Percentiles rank a stretch among this genome's conserved stretches.
Conservation (phyloP, 2,113 vertebrate species). For the Pteronura brasiliensis region DNA sequence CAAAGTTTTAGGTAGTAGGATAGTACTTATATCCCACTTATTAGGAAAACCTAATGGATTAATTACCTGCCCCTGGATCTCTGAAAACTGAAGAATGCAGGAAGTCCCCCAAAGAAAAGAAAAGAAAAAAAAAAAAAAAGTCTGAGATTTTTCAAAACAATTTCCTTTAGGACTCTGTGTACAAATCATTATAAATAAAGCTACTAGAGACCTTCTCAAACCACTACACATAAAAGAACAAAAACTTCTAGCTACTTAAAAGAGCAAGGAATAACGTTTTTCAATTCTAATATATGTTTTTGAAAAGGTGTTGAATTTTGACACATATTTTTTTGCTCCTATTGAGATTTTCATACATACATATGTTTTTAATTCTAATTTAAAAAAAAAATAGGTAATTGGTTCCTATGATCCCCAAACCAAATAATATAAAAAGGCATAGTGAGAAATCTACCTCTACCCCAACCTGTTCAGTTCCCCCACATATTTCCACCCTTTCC, state of each 20-base stretch:
- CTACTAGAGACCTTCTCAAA: not conserved
- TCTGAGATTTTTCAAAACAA: not conserved
- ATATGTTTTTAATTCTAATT: not conserved
- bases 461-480: not conserved
- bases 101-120: constrained; percentile 38
- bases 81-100: constrained; percentile 78
- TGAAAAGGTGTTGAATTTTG: not conserved
- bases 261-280: not conserved
- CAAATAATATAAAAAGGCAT: not conserved
- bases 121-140: not conserved
- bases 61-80: constrained; percentile 78
- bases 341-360: not conserved
- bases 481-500: not conserved
- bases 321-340: not conserved
- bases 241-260: not conserved
- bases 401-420: not conserved
- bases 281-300: not conserved
- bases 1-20: not conserved
- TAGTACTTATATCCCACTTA: constrained; percentile 71
- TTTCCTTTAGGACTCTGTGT: not conserved
- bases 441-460: not conserved
- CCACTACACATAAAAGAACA: not conserved
- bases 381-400: not conserved
- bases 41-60: constrained; percentile 81
- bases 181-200: not conserved